Evolutionary conservation across 2,797 vertebrate species (phyloP).

Genomic region (Pseudocheirus occidentalis): DNA sequence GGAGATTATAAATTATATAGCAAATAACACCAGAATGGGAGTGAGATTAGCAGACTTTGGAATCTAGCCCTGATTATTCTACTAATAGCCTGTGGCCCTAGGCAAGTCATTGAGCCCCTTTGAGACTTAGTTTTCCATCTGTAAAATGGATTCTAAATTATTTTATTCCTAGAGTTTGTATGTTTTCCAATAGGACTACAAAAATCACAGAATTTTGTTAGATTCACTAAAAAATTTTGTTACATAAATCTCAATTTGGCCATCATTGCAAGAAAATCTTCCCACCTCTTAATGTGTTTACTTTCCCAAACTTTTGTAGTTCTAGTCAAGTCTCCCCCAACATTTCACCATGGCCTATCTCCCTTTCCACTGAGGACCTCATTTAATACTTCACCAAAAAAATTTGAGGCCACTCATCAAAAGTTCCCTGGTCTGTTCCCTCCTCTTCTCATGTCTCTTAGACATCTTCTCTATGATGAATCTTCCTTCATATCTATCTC

Average conservation of each 20-base stretch:
- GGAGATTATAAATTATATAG: not conserved
- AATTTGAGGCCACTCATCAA: not conserved
- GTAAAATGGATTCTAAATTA: slow-evolving; percentile 8
- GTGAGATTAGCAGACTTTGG: not conserved
- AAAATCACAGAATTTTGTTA: not conserved
- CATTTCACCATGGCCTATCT: not conserved
- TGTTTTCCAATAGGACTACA: not conserved
- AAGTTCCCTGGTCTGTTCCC: not conserved
- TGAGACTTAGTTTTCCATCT: slow-evolving; percentile 29
- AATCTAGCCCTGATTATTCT: not conserved
- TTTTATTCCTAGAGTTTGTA: not conserved
- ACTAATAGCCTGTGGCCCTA: not conserved
- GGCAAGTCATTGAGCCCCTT: not conserved
- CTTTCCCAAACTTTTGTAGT: not conserved
- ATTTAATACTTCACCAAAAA: not conserved
- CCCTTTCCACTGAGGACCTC: not conserved
- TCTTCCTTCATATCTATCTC: not conserved
- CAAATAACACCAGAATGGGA: slow-evolving; percentile 2
- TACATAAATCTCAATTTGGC: not conserved
- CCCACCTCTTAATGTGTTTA: not conserved
- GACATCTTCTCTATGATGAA: not conserved
- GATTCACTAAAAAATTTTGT: not conserved
- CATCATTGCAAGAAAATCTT: not conserved
- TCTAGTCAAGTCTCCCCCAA: not conserved
- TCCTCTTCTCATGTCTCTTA: not conserved